phyloP scores from a whole-genome alignment of 2,888 invertebrate genomes.

The Thecophora atra region DNA sequence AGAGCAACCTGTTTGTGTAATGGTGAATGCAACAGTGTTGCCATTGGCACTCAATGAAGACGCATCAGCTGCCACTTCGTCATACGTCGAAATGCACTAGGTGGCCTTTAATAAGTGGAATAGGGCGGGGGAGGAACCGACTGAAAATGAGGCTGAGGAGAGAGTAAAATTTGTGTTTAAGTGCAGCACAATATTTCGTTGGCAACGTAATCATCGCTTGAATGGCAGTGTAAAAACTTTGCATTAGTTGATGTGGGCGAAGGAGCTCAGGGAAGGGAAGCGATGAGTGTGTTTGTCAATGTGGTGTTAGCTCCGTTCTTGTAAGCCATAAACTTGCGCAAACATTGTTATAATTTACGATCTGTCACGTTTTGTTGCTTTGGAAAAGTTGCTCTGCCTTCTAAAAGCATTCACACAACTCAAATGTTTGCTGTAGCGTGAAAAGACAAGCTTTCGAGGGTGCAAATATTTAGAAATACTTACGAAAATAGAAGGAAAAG shows the following conservation, averaged over 20 bases:
- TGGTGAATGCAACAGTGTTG: conserved; percentile 11
- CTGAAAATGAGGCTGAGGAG: neutral
- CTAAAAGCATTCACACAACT: too few relatives aligned
- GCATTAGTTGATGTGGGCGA: too few relatives aligned
- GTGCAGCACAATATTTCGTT: neutral
- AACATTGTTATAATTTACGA: neutral
- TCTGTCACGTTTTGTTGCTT: neutral
- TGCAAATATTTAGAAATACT: too few relatives aligned
- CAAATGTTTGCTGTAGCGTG: too few relatives aligned
- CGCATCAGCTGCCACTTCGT: conserved; percentile 19
- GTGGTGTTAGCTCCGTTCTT: neutral
- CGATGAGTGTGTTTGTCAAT: neutral
- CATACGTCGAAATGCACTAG: neutral
- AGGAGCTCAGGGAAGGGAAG: too few relatives aligned
- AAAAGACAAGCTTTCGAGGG: too few relatives aligned
- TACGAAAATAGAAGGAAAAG: too few relatives aligned
- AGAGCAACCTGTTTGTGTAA: neutral
- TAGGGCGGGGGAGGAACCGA: neutral
- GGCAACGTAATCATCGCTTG: neutral
- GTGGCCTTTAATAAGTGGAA: neutral
- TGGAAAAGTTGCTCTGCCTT: neutral
- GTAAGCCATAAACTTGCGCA: neutral
- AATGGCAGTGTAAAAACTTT: too few relatives aligned
- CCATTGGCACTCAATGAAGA: conserved; percentile 22
- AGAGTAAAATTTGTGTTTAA: neutral